Evolutionary conservation across 2,113 vertebrate genomes (phyloP).

Genomic region (Malurus melanocephalus): DNA sequence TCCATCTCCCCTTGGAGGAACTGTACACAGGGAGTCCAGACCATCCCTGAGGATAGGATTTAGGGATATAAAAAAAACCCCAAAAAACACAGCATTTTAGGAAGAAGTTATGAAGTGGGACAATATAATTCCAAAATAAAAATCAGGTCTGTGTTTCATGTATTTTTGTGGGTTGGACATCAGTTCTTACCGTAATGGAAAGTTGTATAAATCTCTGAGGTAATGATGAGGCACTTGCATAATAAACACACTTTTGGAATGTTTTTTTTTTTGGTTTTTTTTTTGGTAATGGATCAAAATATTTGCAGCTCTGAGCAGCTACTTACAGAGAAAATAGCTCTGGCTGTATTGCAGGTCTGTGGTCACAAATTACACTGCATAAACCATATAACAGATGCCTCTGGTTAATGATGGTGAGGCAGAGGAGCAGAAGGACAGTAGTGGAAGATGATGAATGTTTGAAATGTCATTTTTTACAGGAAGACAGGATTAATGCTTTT

Average conservation of each 20-base stretch:
- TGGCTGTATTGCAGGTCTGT: neutral
- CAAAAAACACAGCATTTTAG: neutral
- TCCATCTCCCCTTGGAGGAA: neutral
- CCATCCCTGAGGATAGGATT: neutral
- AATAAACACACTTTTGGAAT: neutral
- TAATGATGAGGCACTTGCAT: neutral
- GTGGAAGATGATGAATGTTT: conserved; percentile 26
- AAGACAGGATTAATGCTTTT: conserved; percentile 27
- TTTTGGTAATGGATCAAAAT: neutral
- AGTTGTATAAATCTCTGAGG: neutral
- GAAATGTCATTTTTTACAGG: conserved; percentile 35
- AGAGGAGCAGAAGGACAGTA: neutral
- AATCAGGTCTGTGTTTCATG: neutral
- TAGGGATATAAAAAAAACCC: neutral
- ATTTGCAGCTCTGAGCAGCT: neutral
- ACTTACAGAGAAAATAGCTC: neutral
- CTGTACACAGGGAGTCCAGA: neutral
- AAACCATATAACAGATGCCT: neutral
- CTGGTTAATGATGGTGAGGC: neutral
- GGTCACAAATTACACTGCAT: neutral
- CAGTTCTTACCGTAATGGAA: neutral
- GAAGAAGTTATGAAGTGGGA: neutral
- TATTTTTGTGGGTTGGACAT: neutral
- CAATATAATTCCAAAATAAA: neutral
- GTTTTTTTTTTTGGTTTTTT: neutral